Percentiles rank a stretch among this genome's conserved stretches.
Conservation (phyloP, 2,888 invertebrate species). For the Hypselothyrea guttata region DNA sequence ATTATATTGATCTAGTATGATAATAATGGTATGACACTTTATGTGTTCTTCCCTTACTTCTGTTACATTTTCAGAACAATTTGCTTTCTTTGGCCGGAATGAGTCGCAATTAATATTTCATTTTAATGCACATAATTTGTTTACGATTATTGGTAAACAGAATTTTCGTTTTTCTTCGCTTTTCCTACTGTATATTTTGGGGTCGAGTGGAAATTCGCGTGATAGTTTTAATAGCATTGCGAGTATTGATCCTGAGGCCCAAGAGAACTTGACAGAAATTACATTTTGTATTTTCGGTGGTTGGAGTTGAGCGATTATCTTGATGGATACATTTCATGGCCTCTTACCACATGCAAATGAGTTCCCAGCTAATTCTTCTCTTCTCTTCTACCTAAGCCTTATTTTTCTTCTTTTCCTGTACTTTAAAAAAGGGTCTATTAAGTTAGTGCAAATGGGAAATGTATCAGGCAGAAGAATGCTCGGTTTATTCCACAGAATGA, state of each 20-base stretch:
- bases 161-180: conserved; percentile 2
- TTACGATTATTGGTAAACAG: conserved; percentile 69
- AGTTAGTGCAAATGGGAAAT: no score
- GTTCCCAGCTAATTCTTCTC: conserved; percentile 30
- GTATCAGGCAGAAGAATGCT: no score
- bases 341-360: conserved; percentile 45
- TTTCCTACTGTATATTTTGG: conserved; percentile 21
- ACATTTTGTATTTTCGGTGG: neutral
- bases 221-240: conserved; percentile 50
- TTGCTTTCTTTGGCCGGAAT: conserved; percentile 3
- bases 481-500: no score
- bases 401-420: neutral
- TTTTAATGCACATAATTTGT: conserved; percentile 69
- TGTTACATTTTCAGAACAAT: neutral
- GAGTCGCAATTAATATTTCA: conserved; percentile 60
- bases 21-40: neutral
- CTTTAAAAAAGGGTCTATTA: no score
- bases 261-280: conserved; percentile 1
- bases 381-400: neutral
- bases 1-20: conserved; percentile 24
- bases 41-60: neutral
- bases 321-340: conserved; percentile 41
- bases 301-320: conserved; percentile 36
- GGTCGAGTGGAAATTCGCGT: conserved; percentile 66
- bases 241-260: conserved; percentile 42